Percentiles rank a stretch among this genome's conserved stretches.
Evolutionary conservation across 2,797 vertebrate species (phyloP).

Genomic region (Pipistrellus nathusii): DNA sequence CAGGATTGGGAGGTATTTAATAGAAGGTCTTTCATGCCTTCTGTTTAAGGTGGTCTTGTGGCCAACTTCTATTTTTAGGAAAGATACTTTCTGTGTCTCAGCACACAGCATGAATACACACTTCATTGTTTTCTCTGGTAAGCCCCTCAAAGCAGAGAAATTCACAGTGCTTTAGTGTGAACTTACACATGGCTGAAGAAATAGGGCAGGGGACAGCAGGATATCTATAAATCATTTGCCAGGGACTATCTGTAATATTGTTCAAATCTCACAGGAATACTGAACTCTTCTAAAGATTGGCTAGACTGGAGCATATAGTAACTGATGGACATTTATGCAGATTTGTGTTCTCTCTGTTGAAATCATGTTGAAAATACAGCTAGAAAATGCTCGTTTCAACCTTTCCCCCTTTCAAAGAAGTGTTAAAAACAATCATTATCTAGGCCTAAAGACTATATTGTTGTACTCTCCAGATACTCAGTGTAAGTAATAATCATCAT

Average conservation of each 20-base stretch:
- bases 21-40: conserved; percentile 29
- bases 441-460: conserved; percentile 15
- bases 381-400: conserved; percentile 52
- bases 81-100: conserved; percentile 40
- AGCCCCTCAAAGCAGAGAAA: conserved; percentile 51
- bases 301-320: not conserved
- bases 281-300: not conserved
- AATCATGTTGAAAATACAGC: conserved; percentile 32
- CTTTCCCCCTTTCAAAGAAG: conserved; percentile 33
- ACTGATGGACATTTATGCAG: conserved; percentile 11
- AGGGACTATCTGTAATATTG: conserved; percentile 11
- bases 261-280: not conserved
- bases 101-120: conserved; percentile 46
- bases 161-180: conserved; percentile 33
- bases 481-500: conserved; percentile 45
- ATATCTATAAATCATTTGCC: not conserved
- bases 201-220: not conserved
- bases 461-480: conserved; percentile 1
- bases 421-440: conserved; percentile 38
- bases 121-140: conserved; percentile 52
- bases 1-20: conserved; percentile 10
- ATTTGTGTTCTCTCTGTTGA: conserved; percentile 27
- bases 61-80: conserved; percentile 62
- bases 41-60: conserved; percentile 17
- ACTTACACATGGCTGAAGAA: conserved; percentile 40